Base-by-base conservation (phyloP, 2,888 invertebrate genomes). In the Lithophane leautieri region DNA sequence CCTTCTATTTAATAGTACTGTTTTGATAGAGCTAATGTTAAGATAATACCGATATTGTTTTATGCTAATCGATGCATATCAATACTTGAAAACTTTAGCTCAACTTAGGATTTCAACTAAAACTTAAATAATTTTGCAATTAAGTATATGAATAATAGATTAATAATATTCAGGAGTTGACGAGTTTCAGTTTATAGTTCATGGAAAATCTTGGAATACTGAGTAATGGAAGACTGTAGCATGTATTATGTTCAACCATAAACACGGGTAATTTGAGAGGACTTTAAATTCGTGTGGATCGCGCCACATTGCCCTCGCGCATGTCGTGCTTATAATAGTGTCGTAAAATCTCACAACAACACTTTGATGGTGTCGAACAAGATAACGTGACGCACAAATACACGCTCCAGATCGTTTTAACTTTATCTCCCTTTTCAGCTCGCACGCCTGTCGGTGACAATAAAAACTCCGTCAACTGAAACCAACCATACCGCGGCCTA, bases 401-500 rank as follows among this genome's bases (percentile, higher is more conserved):
- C 62, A 54, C 83, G 72, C 66, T 76, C 63, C 70, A 67, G 71
- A 69, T 75, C 67, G 71, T 78, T 87, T 82, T 71, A 73, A 65
- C 70, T 80, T 81, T 89, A 89, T 86, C 88, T 81, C 83, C 54
- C 73, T 61, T 88, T 89, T 87, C 81, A 91, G 85, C 84, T 79
- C 79, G 81, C 80, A 76, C 78, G 73, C 22, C 76, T 90, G 89
- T 88, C 90, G 77, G 81, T 74, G 73, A 88, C 87, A 85, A 90
- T 92, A 89, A 91, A 91, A 91, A 86, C 69, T 74, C 56, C 65
- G 70, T 87, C 82, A 73, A 73, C 82, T 86, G 87, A 91, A 88
- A 90, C 89, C 87, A 85, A 70, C 89, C 88, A 84, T 79, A 76
- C 81, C 72, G 62, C 85, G 78, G 81, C 85, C 80, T 86, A 71